Percentiles rank a stretch among this genome's conserved stretches.
These are phyloP conservation scores for Zaprionus inermis DNA, from an alignment of 1,140 invertebrate genomes.

Conservation along the genomic window DNA sequence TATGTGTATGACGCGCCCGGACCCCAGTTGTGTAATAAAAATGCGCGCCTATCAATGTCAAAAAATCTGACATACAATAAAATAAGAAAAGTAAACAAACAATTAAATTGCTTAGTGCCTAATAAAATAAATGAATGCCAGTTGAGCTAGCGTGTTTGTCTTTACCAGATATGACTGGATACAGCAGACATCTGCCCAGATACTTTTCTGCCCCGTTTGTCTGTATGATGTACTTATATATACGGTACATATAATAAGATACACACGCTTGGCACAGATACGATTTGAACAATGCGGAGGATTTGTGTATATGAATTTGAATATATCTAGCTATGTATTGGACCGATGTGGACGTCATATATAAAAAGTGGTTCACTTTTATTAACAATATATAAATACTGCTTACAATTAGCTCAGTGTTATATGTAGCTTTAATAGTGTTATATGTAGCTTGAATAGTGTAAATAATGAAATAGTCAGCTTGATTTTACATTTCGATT, in stretches of 20 bases:
- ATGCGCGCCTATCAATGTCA: slow-evolving; percentile 81
- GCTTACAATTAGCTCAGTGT: background rate
- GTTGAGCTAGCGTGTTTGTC: slow-evolving; percentile 38
- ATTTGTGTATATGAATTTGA: slow-evolving; percentile 32
- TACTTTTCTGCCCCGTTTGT: slow-evolving; percentile 4
- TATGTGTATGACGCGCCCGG: slow-evolving; percentile 13
- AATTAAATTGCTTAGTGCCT: slow-evolving; percentile 81
- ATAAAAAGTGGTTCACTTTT: slow-evolving; percentile 36
- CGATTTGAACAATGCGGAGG: slow-evolving; percentile 33
- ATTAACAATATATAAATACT: slow-evolving; percentile 36
- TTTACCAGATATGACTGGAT: slow-evolving; percentile 51
- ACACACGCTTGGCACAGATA: slow-evolving; percentile 47
- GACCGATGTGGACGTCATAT: too few species aligned
- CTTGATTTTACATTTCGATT: too few species aligned
- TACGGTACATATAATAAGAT: slow-evolving; percentile 17
- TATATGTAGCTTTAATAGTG: too few species aligned
- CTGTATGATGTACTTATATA: slow-evolving; percentile 3
- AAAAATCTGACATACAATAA: slow-evolving; percentile 80
- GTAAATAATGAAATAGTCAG: too few species aligned
- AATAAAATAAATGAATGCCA: slow-evolving; percentile 78
- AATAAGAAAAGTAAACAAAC: slow-evolving; percentile 80
- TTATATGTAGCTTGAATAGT: too few species aligned
- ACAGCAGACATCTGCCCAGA: slow-evolving; percentile 37
- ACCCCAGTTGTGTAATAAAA: slow-evolving; percentile 73
- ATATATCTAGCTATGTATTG: background rate